phyloP scores from a whole-genome alignment of 2,113 vertebrate genomes.

The Poeciliopsis prolifica region DNA sequence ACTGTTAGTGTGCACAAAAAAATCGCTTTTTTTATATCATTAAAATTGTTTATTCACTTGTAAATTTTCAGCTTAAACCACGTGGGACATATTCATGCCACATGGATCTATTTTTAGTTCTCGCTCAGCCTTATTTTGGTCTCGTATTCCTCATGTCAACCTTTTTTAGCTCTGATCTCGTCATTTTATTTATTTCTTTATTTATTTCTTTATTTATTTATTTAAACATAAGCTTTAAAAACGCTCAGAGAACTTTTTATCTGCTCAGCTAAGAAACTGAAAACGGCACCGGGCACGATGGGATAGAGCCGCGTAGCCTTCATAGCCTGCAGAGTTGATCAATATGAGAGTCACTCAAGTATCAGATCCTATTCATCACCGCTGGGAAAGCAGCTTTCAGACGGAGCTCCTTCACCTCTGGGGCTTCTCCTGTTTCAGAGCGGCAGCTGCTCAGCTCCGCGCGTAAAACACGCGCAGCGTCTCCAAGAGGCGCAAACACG shows the following conservation, averaged over 20 bases:
- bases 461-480: conserved; percentile 5
- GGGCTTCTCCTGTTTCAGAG: conserved; percentile 67
- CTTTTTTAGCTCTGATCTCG: background rate
- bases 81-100: background rate
- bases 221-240: background rate
- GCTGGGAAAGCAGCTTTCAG: conserved; percentile 59
- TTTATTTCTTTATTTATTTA: background rate
- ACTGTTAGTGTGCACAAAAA: background rate
- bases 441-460: conserved; percentile 52
- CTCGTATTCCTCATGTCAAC: background rate
- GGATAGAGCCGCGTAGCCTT: conserved; percentile 39
- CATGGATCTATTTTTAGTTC: background rate
- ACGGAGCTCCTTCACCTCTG: conserved; percentile 61
- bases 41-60: background rate
- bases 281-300: conserved; percentile 3
- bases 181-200: background rate
- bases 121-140: background rate
- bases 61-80: background rate
- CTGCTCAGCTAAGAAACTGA: background rate
- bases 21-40: background rate
- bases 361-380: conserved; percentile 70
- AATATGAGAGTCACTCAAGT: conserved; percentile 66
- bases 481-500: conserved; percentile 26
- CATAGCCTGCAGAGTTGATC: conserved; percentile 47
- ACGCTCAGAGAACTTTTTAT: background rate